phyloP scores from a whole-genome alignment of 2,888 invertebrate genomes.

The Oligia strigilis region DNA sequence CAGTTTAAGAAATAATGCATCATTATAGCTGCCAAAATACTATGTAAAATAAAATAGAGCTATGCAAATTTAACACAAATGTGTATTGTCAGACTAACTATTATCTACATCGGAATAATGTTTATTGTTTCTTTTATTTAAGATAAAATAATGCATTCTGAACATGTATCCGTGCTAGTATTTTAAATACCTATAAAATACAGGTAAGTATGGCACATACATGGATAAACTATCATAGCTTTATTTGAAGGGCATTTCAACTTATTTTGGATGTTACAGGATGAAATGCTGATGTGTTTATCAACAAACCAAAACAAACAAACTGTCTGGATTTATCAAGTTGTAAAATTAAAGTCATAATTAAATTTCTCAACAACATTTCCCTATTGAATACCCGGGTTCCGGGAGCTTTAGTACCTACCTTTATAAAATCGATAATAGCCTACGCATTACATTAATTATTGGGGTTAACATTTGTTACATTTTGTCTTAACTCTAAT shows the following conservation, averaged over 20 bases:
- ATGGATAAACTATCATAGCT: slow-evolving; percentile 1
- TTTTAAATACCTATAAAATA: background rate
- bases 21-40: slow-evolving; percentile 19
- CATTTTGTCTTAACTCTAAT: background rate
- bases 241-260: slow-evolving; percentile 11
- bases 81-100: background rate
- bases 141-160: slow-evolving; percentile 1
- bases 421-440: slow-evolving; percentile 56
- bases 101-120: background rate
- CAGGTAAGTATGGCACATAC: background rate
- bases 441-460: slow-evolving; percentile 36
- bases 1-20: slow-evolving; percentile 23
- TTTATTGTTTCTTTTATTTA: background rate
- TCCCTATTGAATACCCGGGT: background rate
- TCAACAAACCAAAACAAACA: slow-evolving; percentile 44
- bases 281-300: slow-evolving; percentile 41
- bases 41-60: slow-evolving; percentile 5
- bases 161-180: background rate
- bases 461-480: slow-evolving; percentile 19
- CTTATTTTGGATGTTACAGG: slow-evolving; percentile 9
- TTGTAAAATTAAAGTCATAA: slow-evolving; percentile 10
- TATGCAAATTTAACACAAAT: slow-evolving; percentile 1
- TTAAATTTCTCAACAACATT: background rate
- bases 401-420: slow-evolving; percentile 18
- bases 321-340: slow-evolving; percentile 7